Evolutionary conservation across 1,140 invertebrate genomes (phyloP), one percentile per base, ranked within the genome.

Genomic region (Phymastichus coffea): DNA sequence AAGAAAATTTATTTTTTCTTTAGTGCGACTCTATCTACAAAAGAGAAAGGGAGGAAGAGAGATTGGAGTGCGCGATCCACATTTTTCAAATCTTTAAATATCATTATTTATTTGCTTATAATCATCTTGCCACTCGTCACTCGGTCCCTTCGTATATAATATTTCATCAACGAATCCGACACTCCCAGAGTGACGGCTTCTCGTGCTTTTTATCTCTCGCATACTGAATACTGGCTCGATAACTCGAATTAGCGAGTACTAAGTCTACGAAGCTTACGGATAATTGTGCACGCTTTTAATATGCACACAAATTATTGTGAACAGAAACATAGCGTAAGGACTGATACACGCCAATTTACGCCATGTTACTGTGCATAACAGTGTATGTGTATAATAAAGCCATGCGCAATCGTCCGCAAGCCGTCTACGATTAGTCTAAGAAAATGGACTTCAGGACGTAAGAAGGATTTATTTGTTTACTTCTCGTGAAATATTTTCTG

Each of bases 21-120:
- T 76, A 65, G 54, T 69, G 56, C 60, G 63, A 68, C 63, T 72
- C 69, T 77, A 77, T 77, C 75, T 77, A 77, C 74, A 77, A 70
- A 54, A 69, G 67, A 74, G 60, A 66, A 64, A 64, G 64, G 64
- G 60, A 64, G 58, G 62, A 49, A 66, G 54, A 53, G 57, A 55
- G 47, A 53, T 33, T 28, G 17, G 30, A 17, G 2, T n/a, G 38
- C 44, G 26, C 28, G n/a, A 49, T 51, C 44, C 43, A 40, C 38
- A 37, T 40, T 19, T 25, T 56, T 41, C 2, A 33, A 10, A 17
- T 48, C 23, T 52, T 25, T 44, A 43, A 38, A 54, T 55, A 55
- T 41, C 58, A 60, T n/a, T 30, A 60, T 60, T 57, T 56, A 63
- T 46, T 33, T 38, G 40, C 25, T 12, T 25, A 49, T 20, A 19